Conservation (phyloP, 1,140 invertebrate genomes). For the Penaeus chinensis region DNA sequence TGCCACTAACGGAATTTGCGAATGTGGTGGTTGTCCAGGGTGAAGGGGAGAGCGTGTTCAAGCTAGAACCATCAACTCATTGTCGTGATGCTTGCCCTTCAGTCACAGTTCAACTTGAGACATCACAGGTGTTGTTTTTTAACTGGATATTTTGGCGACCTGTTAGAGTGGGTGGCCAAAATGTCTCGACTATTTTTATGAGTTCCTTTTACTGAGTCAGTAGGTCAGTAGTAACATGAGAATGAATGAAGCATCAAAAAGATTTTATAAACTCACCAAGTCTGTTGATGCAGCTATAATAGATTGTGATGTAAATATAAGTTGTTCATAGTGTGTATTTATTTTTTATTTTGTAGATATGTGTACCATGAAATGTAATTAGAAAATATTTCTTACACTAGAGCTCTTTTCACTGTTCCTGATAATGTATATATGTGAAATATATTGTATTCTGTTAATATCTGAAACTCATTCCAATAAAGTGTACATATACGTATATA, state of each 20-base stretch:
- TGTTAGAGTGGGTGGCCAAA: conserved; percentile 11
- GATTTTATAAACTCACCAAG: not conserved
- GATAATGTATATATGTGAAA: too few relatives aligned
- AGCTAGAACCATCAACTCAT: conserved; percentile 32
- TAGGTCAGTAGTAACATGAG: not conserved
- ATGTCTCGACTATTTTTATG: conserved; percentile 21
- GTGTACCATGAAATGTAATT: too few relatives aligned
- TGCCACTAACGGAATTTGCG: conserved; percentile 49
- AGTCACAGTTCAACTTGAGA: conserved; percentile 9
- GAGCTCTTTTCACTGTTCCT: too few relatives aligned
- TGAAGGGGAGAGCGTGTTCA: conserved; percentile 30
- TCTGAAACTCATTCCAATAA: too few relatives aligned
- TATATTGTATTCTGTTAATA: too few relatives aligned
- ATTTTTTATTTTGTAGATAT: too few relatives aligned
- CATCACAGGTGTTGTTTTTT: conserved; percentile 44
- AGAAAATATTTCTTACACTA: too few relatives aligned
- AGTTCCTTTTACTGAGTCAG: conserved; percentile 44
- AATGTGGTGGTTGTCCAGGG: conserved; percentile 49
- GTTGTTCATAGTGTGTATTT: too few relatives aligned
- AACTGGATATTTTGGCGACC: conserved; percentile 56
- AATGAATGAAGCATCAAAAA: not conserved
- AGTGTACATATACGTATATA: too few relatives aligned
- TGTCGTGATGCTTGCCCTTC: conserved; percentile 29
- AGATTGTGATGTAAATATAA: too few relatives aligned
- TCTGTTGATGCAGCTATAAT: too few relatives aligned